Base-by-base conservation (phyloP, 2,797 vertebrate species). In the Botia kubotai region DNA sequence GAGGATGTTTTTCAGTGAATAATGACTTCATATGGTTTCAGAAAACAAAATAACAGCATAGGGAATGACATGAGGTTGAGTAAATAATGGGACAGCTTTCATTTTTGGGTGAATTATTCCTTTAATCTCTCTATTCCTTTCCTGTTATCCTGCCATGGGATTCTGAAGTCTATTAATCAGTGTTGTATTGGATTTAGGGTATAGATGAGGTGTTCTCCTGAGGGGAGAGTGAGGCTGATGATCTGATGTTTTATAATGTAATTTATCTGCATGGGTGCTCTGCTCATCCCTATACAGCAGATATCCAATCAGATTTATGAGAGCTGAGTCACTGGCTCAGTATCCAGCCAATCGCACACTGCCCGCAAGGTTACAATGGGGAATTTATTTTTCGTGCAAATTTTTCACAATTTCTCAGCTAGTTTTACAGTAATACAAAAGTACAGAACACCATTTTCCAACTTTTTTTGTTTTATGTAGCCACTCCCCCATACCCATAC, bases 221-320 rank as follows among this genome's bases (percentile, higher is more conserved):
- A 57, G 50, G 48, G 69, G 53, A 50, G 16, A 43, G 11, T 69
- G 55, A 21, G 21, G 52, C 1, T 77, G 81, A 81, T 78, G 57
- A 71, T 58, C 55, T 39, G 26, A 60, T 52, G 72, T 78, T 73
- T 85, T 33, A 33, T 33, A 82, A 78, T 82, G 62, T 84, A 82
- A 78, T 82, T 82, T 39, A 5, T 75, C 50, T 33, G 58, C 52
- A 68, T 72, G 53, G 57, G 39, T 7, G 58, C 43, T 55, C 57
- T 74, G 69, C 14, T 43, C 23, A 26, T 75, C 58, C 23, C 62
- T n/a, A 23, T 33, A 46, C 77, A 8, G 77, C 67, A 81, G 50
- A 57, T 52, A 72, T 80, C 62, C 68, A 75, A 70, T 19, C 50
- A 69, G 68, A 77, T 85, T 83, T 82, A 77, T 62, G 66, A 70